Evolutionary conservation across 2,113 vertebrate species (phyloP).

Genomic region (Calyptomena viridis): DNA sequence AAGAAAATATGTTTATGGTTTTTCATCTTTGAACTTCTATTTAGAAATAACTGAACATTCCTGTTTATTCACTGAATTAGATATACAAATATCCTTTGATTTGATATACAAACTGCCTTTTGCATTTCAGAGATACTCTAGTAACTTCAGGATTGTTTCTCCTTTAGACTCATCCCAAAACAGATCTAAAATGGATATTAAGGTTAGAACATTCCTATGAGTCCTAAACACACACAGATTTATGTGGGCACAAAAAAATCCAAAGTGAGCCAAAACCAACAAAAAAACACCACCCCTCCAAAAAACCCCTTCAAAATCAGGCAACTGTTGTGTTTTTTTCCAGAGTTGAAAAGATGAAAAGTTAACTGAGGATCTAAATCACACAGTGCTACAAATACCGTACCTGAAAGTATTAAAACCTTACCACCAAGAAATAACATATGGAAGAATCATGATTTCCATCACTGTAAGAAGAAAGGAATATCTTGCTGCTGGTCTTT

Average conservation of each 20-base stretch:
- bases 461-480: background rate
- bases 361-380: background rate
- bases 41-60: background rate
- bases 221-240: background rate
- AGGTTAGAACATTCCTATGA: background rate
- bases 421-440: background rate
- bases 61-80: background rate
- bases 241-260: background rate
- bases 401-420: background rate
- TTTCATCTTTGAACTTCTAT: background rate
- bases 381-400: background rate
- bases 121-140: background rate
- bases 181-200: background rate
- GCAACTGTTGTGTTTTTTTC: background rate
- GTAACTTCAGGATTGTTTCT: background rate
- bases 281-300: accelerated
- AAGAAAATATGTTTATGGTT: background rate
- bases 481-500: background rate
- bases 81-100: background rate
- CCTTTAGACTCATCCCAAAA: background rate
- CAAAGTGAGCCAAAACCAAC: background rate
- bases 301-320: accelerated
- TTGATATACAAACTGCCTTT: background rate
- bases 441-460: background rate
- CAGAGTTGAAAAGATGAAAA: background rate